Evolutionary conservation across 37 sponge, comb jelly and placozoan genomes (phyloP).

Genomic region (Cliona cf. orientalis): DNA sequence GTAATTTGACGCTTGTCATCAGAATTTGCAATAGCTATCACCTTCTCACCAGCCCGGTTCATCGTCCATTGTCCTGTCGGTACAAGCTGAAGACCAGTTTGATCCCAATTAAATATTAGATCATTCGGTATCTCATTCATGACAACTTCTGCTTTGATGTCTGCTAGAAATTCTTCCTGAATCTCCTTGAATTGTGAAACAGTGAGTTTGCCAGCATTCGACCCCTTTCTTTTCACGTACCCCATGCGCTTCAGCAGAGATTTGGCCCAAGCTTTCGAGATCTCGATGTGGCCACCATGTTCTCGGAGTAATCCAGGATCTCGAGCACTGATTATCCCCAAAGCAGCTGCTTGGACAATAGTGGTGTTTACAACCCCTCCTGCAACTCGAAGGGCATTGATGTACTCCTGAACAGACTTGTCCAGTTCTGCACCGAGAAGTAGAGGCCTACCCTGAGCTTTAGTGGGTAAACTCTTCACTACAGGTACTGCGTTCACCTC

Average conservation of each 20-base stretch:
- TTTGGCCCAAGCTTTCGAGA: slow-evolving; percentile 14
- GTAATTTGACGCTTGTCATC: slow-evolving; percentile 34
- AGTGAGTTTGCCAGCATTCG: slow-evolving; percentile 34
- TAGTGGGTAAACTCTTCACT: slow-evolving; percentile 4
- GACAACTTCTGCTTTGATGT: slow-evolving; percentile 36
- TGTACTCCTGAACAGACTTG: no score
- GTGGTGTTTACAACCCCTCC: no score
- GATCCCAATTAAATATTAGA: slow-evolving; percentile 44
- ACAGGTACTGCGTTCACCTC: background rate
- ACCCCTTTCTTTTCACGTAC: slow-evolving; percentile 25
- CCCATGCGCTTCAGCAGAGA: slow-evolving; percentile 19
- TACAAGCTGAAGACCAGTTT: slow-evolving; percentile 28
- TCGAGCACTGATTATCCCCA: slow-evolving; percentile 4
- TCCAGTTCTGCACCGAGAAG: slow-evolving; percentile 22
- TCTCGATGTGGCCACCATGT: no score
- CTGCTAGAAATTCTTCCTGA: slow-evolving; percentile 29
- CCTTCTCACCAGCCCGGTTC: slow-evolving; percentile 10
- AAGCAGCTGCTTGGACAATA: slow-evolving; percentile 30
- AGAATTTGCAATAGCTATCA: slow-evolving; percentile 3
- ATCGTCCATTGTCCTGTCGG: slow-evolving; percentile 39
- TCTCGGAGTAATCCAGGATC: background rate
- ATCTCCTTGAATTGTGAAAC: slow-evolving; percentile 18
- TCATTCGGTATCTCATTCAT: slow-evolving; percentile 25
- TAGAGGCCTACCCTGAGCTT: slow-evolving; percentile 24
- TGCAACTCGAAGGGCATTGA: no score